Base-by-base conservation (phyloP, 2,888 invertebrate species). In the Siphonodentalium dalli region DNA sequence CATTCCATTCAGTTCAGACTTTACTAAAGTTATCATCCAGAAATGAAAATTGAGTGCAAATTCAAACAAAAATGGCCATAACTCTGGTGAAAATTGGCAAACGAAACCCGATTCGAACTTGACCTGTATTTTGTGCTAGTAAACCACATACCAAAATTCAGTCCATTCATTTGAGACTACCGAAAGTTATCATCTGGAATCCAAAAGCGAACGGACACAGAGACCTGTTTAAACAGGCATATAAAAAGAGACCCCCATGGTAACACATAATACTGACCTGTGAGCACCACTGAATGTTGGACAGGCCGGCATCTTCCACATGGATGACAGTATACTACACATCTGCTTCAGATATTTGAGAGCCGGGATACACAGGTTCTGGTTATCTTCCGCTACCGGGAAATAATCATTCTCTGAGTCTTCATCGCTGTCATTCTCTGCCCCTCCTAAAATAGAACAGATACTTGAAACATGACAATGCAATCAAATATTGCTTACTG, bases 301-400 rank as follows among this genome's bases (percentile, higher is more conserved):
- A 78, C 93, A 93, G 69, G 92, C 92, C 0, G 94, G 93, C 93
- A 95, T 94, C 72, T 89, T 89, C 81, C 91, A 92, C 93, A 95
- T 93, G 82, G 91, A 90, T 3, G 91, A 89, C 47, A 96, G 83
- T 66, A 95, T 93, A 60, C 89, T 88, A 52, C 91, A 90, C 78
- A 93, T 94, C 67, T 88, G 90, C 75, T 92, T 88, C 27, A 96
- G 84, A 74, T 93, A 91, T 68, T 90, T 90, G 26, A 96, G 83
- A 0, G 93, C 92, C 75, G 92, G 90, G 74, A 79, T 63, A 63
- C 74, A 75, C 23, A 80, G 66, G 45, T 72, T 74, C 58, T 77
- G 75, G 5, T 66, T 65, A 15, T 61, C 66, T 5, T 64, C 55
- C 9, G 61, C 64, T 15, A 62, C 48, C 28, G 62, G 51, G 40